Base-by-base conservation (phyloP, 1,140 invertebrate genomes). In the Bombus polaris region DNA sequence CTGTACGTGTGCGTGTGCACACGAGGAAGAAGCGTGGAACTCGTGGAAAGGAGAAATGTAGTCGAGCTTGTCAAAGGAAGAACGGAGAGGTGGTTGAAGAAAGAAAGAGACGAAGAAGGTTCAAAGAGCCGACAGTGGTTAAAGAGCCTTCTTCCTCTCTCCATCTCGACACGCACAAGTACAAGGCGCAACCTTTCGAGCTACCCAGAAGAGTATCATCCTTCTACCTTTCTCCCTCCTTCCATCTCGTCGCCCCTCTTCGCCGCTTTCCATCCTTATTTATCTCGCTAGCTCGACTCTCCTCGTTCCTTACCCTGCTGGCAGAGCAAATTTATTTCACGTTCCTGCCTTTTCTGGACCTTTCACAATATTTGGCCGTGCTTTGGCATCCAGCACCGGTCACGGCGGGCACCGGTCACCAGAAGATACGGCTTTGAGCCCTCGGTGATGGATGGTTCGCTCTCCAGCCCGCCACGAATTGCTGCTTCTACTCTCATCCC, bases 351-450 rank as follows among this genome's bases (percentile, higher is more conserved):
- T 95, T 95, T 95, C 94, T 95, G 92, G 94, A 95, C 94, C 94
- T 95, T 95, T 95, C 95, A 95, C 94, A 95, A 95, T 95, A 95
- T 95, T 95, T 95, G 94, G 93, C 88, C 92, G 91, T 92, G 92
- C 93, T 93, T 93, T 94, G 92, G 93, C 92, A 90, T 89, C 85
- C 85, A 87, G 76, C 84, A 81, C 76, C 79, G 83, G 83, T 57
- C 86, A 85, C 88, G 86, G 83, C 76, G 89, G 87, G 83, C 85
- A 91, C 87, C 81, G 85, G 88, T 93, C 92, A 94, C 93, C 91
- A 91, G 81, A 87, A 89, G 92, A 94, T 93, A 94, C 91, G 91
- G 93, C 93, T 94, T 94, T 94, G 94, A 94, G 92, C 90, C 88
- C 88, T 91, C 89, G 87, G 94, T 95, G 94, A 95, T 95, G 94